Conservation (phyloP, 2,797 vertebrate genomes). For the Mormyrus proboscirostris region DNA sequence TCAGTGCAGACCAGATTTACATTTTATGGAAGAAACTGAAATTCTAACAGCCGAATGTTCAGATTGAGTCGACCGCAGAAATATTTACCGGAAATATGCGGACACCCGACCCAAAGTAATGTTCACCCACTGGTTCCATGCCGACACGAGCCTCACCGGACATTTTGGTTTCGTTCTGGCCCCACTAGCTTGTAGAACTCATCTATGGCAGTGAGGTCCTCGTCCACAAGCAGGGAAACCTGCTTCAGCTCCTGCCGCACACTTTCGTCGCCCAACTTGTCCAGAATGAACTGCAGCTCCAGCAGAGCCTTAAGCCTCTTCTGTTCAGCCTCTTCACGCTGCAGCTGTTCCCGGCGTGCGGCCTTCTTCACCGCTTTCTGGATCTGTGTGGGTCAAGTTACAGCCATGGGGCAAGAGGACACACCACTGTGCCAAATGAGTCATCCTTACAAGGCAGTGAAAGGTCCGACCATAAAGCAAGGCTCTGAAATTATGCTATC, state of each 20-base stretch:
- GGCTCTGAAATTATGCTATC: not conserved
- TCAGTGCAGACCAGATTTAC: not conserved
- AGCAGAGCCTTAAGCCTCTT: slow-evolving; percentile 81
- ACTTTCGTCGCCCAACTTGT: slow-evolving; percentile 82
- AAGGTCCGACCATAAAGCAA: not conserved
- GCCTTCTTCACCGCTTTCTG: slow-evolving; percentile 94
- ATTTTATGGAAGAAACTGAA: not conserved
- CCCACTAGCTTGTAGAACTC: slow-evolving; percentile 95
- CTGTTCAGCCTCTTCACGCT: slow-evolving; percentile 89
- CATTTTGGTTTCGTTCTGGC: slow-evolving; percentile 81
- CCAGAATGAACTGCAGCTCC: slow-evolving; percentile 86
- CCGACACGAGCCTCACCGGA: slow-evolving; percentile 64
- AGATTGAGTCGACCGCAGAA: not conserved
- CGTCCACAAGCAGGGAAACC: slow-evolving; percentile 75
- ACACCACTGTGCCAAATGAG: not conserved
- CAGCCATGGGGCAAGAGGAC: not conserved
- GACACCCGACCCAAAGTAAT: not conserved
- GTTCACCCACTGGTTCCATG: not conserved
- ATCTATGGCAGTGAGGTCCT: slow-evolving; percentile 75
- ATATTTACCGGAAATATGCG: not conserved
- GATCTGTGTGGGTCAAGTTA: slow-evolving; percentile 59
- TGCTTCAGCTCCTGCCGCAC: slow-evolving; percentile 85
- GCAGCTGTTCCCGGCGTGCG: slow-evolving; percentile 86
- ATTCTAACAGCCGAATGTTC: not conserved
- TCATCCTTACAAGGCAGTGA: not conserved